A percentile compares a stretch with the other conserved stretches of the same genome.
phyloP scores from a whole-genome alignment of 2,888 invertebrate genomes.

The Dryadula phaetusa region DNA sequence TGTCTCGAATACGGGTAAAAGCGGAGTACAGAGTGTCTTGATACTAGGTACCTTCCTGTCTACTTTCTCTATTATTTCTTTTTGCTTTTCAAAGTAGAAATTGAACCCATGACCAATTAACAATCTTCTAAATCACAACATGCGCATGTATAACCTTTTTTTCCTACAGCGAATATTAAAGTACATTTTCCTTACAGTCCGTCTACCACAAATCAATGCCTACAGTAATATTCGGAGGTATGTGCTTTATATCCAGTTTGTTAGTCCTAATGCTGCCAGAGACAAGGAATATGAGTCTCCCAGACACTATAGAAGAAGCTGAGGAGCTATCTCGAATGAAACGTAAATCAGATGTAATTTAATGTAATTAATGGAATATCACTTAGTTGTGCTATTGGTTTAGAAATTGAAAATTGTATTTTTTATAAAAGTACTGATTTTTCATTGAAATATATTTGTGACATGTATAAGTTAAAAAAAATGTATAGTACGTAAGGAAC shows the following conservation, averaged over 20 bases:
- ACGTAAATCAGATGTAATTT: conserved; percentile 56
- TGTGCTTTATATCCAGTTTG: conserved; percentile 85
- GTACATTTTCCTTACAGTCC: conserved; percentile 59
- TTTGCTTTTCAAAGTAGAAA: too few species aligned
- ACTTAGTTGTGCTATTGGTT: not conserved
- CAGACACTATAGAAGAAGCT: conserved; percentile 89
- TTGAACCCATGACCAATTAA: too few species aligned
- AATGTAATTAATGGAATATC: conserved; percentile 31
- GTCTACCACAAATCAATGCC: conserved; percentile 82
- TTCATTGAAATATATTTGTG: conserved; percentile 10
- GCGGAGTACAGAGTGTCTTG: too few species aligned
- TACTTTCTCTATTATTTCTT: too few species aligned
- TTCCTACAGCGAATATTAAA: too few species aligned
- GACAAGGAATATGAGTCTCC: conserved; percentile 86
- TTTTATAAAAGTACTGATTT: conserved; percentile 21
- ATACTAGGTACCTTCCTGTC: too few species aligned
- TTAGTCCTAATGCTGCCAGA: conserved; percentile 88
- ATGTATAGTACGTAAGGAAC: too few species aligned
- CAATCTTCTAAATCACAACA: too few species aligned
- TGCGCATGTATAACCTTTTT: too few species aligned
- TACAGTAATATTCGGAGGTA: conserved; percentile 85
- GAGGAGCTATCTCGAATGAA: conserved; percentile 76
- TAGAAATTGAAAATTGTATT: conserved; percentile 20
- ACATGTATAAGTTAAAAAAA: too few species aligned
- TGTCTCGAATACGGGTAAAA: too few species aligned